Percentiles rank a stretch among this genome's conserved stretches.
phyloP scores from a whole-genome alignment of 2,888 invertebrate species.

The Cabera pusaria region DNA sequence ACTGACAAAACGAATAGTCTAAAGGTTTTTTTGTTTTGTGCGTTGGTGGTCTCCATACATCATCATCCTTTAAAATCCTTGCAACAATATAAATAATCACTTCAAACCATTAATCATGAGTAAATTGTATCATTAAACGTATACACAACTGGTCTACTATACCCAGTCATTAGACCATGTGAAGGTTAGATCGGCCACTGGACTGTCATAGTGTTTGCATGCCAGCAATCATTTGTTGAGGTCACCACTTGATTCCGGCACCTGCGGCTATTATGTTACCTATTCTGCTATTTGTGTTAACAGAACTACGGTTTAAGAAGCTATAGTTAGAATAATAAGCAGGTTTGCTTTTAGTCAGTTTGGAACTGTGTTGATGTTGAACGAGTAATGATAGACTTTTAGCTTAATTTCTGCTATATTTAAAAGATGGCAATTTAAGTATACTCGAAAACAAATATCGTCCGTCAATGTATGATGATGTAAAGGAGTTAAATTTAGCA shows the following conservation, averaged over 20 bases:
- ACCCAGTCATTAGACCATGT: slow-evolving; percentile 21
- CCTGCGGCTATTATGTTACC: slow-evolving; percentile 13
- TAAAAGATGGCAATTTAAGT: too few species aligned
- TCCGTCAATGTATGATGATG: too few species aligned
- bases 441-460: too few species aligned
- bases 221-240: slow-evolving; percentile 40
- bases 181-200: slow-evolving; percentile 30
- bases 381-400: too few species aligned
- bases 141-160: slow-evolving; percentile 32
- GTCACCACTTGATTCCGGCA: slow-evolving; percentile 34
- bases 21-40: not conserved
- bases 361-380: too few species aligned
- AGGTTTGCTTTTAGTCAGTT: too few species aligned
- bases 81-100: slow-evolving; percentile 22
- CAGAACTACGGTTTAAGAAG: not conserved
- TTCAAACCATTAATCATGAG: slow-evolving; percentile 30
- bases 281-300: not conserved
- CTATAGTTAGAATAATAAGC: not conserved
- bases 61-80: slow-evolving; percentile 28
- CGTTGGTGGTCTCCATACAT: slow-evolving; percentile 17
- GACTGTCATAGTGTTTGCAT: slow-evolving; percentile 43
- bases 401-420: too few species aligned
- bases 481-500: too few species aligned
- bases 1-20: not conserved
- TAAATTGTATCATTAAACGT: slow-evolving; percentile 38